A percentile compares a stretch with the other conserved stretches of the same genome.
Conservation (phyloP, 2,113 vertebrate genomes). For the Etheostoma spectabile region DNA sequence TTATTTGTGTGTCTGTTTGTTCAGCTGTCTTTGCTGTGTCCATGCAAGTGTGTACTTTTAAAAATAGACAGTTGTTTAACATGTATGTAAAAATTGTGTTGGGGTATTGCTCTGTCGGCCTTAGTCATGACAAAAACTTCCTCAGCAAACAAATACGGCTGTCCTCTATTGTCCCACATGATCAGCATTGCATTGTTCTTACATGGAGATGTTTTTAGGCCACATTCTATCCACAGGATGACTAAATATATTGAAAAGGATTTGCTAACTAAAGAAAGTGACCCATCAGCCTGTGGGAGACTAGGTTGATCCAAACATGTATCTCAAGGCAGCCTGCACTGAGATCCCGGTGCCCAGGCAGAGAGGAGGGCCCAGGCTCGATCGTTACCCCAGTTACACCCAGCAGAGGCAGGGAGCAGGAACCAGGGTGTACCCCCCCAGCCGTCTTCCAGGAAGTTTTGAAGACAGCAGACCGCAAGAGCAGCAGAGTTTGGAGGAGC, state of each 20-base stretch:
- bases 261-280: constrained; percentile 57
- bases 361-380: constrained; percentile 68
- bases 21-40: constrained; percentile 20
- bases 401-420: constrained; percentile 66
- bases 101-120: constrained; percentile 29
- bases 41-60: constrained; percentile 18
- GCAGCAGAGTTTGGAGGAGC: constrained; percentile 49
- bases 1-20: constrained; percentile 30
- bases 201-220: constrained; percentile 47
- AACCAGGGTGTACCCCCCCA: constrained; percentile 39
- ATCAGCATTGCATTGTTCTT: constrained; percentile 42
- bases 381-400: constrained; percentile 55
- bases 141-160: constrained; percentile 35
- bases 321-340: constrained; percentile 76
- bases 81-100: constrained; percentile 40
- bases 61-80: constrained; percentile 13
- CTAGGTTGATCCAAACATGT: constrained; percentile 61
- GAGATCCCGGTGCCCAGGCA: constrained; percentile 66
- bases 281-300: constrained; percentile 27
- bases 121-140: constrained; percentile 29
- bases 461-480: constrained; percentile 47
- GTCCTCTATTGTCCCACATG: constrained; percentile 39
- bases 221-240: constrained; percentile 23
- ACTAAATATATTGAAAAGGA: constrained; percentile 66
- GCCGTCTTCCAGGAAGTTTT: constrained; percentile 40